These are phyloP conservation scores for Xerus rutilus DNA, from an alignment of 2,797 vertebrate species.

Conservation along the genomic window DNA sequence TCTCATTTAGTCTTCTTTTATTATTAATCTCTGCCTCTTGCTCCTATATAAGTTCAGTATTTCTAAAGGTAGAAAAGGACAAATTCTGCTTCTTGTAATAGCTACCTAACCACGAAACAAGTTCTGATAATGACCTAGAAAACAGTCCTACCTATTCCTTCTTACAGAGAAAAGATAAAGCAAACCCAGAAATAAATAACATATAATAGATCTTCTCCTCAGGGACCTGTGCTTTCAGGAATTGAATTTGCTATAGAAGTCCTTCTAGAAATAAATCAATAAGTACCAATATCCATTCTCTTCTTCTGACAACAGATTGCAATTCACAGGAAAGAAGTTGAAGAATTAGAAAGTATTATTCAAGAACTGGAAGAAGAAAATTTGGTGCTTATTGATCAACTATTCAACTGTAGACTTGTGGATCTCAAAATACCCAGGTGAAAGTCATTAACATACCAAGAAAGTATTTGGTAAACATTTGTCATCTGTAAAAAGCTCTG, in stretches of 20 bases:
- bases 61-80: constrained; percentile 15
- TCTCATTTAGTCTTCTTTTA: background rate
- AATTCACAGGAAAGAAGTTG: constrained; percentile 86
- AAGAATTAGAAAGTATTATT: constrained; percentile 85
- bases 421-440: constrained; percentile 88
- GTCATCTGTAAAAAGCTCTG: background rate
- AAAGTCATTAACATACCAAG: constrained; percentile 62
- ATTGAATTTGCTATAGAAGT: constrained; percentile 12
- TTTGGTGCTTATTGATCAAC: constrained; percentile 85
- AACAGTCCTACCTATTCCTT: background rate
- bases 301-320: constrained; percentile 82
- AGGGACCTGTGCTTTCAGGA: constrained; percentile 7
- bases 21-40: constrained; percentile 34
- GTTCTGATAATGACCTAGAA: background rate
- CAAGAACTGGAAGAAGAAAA: constrained; percentile 90
- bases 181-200: background rate
- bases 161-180: constrained; percentile 8
- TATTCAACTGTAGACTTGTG: constrained; percentile 86
- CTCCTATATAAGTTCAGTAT: background rate
- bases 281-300: constrained; percentile 4
- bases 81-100: constrained; percentile 8
- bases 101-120: background rate
- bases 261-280: background rate
- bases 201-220: background rate
- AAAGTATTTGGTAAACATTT: constrained; percentile 44